Evolutionary conservation across 2,797 vertebrate species (phyloP).

Genomic region (Vultur gryphus): DNA sequence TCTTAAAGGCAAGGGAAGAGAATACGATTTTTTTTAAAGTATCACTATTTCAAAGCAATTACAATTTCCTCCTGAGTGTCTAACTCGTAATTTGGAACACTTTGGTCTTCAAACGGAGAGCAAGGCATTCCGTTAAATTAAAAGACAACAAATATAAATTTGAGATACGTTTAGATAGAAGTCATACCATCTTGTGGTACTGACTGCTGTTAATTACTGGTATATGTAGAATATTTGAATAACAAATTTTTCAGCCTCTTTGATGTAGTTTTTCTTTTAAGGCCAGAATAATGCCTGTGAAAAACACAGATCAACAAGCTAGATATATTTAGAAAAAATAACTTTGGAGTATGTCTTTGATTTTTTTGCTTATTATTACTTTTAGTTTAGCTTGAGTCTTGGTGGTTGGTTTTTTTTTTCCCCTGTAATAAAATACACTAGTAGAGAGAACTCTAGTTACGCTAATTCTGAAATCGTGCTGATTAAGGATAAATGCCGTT

Average conservation of each 20-base stretch:
- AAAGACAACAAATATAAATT: neutral
- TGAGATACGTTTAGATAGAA: neutral
- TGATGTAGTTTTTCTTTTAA: slow-evolving; percentile 1
- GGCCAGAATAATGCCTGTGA: neutral
- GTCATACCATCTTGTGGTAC: neutral
- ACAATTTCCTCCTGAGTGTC: neutral
- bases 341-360: neutral
- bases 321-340: neutral
- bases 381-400: neutral
- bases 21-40: neutral
- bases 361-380: neutral
- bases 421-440: neutral
- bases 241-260: neutral
- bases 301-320: neutral
- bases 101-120: neutral
- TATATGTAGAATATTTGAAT: neutral
- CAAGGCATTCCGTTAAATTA: neutral
- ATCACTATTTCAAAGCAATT: neutral
- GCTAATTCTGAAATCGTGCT: neutral
- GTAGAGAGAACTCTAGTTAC: neutral
- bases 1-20: neutral
- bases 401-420: neutral
- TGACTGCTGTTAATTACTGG: neutral
- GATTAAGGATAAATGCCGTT: neutral
- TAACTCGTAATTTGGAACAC: neutral